Percentiles rank a stretch among this genome's conserved stretches.
Conservation (phyloP, 2,113 vertebrate genomes). For the Balaenoptera acutorostrata region DNA sequence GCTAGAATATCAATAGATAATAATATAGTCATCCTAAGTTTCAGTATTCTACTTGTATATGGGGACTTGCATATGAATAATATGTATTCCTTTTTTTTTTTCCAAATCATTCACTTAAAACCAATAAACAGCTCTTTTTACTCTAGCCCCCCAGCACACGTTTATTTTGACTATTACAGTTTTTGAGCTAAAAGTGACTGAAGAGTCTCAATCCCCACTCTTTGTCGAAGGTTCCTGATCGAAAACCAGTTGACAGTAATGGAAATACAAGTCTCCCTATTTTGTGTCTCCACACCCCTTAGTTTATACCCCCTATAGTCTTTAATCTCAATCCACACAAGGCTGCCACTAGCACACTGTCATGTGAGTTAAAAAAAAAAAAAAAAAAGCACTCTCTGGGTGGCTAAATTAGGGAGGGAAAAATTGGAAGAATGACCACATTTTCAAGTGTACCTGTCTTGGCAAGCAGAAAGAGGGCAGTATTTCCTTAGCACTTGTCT, state of each 20-base stretch:
- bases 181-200: not conserved
- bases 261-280: not conserved
- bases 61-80: not conserved
- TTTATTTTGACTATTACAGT: not conserved
- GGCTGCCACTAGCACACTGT: not conserved
- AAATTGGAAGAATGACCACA: not conserved
- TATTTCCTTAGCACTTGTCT: not conserved
- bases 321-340: not conserved
- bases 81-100: not conserved
- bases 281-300: not conserved
- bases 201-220: not conserved
- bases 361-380: not conserved
- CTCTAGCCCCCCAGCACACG: accelerated
- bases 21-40: not conserved
- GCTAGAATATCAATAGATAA: not conserved
- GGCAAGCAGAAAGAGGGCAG: not conserved
- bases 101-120: not conserved
- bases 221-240: not conserved
- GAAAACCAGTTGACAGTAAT: not conserved
- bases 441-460: not conserved
- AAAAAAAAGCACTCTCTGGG: not conserved
- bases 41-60: not conserved
- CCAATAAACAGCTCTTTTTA: not conserved
- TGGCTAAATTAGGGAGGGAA: not conserved
- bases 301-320: not conserved